A percentile compares a stretch with the other conserved stretches of the same genome.
These are phyloP conservation scores for Apotomis capreana DNA, from an alignment of 2,888 invertebrate genomes.

Conservation along the genomic window DNA sequence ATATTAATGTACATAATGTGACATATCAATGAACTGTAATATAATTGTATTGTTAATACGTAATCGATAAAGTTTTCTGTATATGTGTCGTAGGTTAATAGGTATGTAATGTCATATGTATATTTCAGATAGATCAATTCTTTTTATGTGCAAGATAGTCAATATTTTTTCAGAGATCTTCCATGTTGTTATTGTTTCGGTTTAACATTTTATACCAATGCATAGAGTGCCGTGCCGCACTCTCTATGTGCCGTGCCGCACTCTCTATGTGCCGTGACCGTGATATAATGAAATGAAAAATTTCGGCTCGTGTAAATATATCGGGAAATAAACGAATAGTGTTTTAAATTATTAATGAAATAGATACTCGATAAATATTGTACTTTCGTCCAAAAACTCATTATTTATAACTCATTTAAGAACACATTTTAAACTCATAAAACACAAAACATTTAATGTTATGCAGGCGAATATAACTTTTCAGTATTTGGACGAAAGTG, in stretches of 20 bases:
- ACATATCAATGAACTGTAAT: constrained; percentile 41
- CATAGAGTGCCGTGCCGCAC: not conserved
- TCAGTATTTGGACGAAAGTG: constrained; percentile 9
- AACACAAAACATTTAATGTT: too few species aligned
- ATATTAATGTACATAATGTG: constrained; percentile 38
- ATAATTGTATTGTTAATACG: constrained; percentile 33
- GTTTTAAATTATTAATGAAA: constrained; percentile 4
- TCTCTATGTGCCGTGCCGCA: not conserved
- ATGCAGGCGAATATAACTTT: too few species aligned
- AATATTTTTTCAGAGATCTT: constrained; percentile 39
- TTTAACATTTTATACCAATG: constrained; percentile 25
- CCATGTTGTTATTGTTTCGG: constrained; percentile 28
- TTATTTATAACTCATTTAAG: too few species aligned
- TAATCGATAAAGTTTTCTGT: constrained; percentile 49
- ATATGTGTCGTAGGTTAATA: constrained; percentile 50
- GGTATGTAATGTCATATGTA: constrained; percentile 26
- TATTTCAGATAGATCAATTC: constrained; percentile 38
- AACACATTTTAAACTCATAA: too few species aligned
- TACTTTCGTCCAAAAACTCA: constrained; percentile 5
- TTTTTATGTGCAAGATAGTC: constrained; percentile 39
- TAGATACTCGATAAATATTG: not conserved
- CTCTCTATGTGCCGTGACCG: not conserved
- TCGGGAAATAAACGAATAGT: not conserved
- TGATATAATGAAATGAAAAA: constrained; percentile 28
- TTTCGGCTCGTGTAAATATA: constrained; percentile 27